phyloP scores from a whole-genome alignment of 1,140 invertebrate genomes.

The Leptopilina clavipes region DNA sequence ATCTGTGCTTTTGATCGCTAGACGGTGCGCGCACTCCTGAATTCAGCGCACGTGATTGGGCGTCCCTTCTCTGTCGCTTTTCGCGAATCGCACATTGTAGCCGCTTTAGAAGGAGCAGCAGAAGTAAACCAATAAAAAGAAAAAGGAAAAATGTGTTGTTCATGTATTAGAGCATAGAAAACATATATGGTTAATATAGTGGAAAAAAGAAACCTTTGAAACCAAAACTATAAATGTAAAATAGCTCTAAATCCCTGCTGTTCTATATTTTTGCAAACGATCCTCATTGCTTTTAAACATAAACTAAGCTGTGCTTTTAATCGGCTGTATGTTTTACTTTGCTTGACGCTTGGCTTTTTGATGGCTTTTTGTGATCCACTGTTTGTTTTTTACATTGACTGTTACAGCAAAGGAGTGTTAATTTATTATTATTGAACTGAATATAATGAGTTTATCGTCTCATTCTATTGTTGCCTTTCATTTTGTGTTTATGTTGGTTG shows the following conservation, averaged over 20 bases:
- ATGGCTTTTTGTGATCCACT: conserved; percentile 43
- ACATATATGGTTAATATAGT: conserved; percentile 32
- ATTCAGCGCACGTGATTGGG: conserved; percentile 72
- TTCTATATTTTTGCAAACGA: conserved; percentile 54
- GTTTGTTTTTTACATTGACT: conserved; percentile 39
- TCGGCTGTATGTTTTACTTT: conserved; percentile 42
- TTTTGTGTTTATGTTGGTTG: conserved; percentile 26
- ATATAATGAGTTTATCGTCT: conserved; percentile 5
- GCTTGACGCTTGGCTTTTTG: conserved; percentile 51
- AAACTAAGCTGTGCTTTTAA: conserved; percentile 43
- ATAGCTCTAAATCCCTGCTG: conserved; percentile 50
- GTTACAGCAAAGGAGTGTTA: conserved; percentile 1
- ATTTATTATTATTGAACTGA: neutral
- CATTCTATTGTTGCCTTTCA: conserved; percentile 22
- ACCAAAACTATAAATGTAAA: conserved; percentile 45
- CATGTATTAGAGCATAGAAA: conserved; percentile 8
- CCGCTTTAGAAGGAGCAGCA: conserved; percentile 49
- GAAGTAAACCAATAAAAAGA: conserved; percentile 45
- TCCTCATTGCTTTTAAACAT: conserved; percentile 45
- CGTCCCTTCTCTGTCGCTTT: conserved; percentile 75
- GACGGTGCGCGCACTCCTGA: conserved; percentile 65
- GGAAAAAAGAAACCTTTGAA: conserved; percentile 38
- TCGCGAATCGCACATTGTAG: conserved; percentile 63
- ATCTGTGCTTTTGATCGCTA: conserved; percentile 66
- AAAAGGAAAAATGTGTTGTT: too few relatives aligned